These are phyloP conservation scores for Odontocerum albicorne DNA, from an alignment of 2,888 invertebrate species.

Conservation along the genomic window DNA sequence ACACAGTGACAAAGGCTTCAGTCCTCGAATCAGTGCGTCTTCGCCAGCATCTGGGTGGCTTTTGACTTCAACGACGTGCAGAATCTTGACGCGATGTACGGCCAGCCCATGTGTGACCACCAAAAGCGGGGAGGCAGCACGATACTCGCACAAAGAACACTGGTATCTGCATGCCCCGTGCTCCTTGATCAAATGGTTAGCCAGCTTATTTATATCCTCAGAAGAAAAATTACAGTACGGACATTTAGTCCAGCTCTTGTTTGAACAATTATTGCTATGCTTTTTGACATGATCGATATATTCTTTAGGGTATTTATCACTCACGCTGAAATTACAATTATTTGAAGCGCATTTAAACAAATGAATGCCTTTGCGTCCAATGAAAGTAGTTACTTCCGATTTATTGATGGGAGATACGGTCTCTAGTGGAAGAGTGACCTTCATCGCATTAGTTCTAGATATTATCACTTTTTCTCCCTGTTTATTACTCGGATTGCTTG, in stretches of 20 bases:
- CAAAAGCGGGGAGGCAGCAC: constrained; percentile 61
- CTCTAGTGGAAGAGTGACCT: background rate
- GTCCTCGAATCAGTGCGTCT: constrained; percentile 8
- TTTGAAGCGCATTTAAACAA: constrained; percentile 13
- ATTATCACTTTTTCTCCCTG: background rate
- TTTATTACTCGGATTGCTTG: background rate
- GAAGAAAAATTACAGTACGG: constrained; percentile 59
- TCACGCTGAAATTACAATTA: background rate
- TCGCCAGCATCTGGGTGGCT: constrained; percentile 35
- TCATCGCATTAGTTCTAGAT: background rate
- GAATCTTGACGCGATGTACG: constrained; percentile 42
- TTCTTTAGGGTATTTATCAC: background rate
- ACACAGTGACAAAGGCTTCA: constrained; percentile 18
- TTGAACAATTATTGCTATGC: background rate
- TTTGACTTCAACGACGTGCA: constrained; percentile 40
- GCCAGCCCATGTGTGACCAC: constrained; percentile 61
- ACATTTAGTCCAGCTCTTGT: constrained; percentile 50
- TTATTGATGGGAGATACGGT: no score
- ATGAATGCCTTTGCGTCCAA: no score
- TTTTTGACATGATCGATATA: constrained; percentile 3
- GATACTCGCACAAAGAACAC: constrained; percentile 69
- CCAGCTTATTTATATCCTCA: constrained; percentile 48
- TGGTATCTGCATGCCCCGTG: constrained; percentile 65
- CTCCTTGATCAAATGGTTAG: constrained; percentile 61
- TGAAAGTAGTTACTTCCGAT: no score